Base-by-base conservation (phyloP, 2,888 invertebrate species). In the Machimus atricapillus region DNA sequence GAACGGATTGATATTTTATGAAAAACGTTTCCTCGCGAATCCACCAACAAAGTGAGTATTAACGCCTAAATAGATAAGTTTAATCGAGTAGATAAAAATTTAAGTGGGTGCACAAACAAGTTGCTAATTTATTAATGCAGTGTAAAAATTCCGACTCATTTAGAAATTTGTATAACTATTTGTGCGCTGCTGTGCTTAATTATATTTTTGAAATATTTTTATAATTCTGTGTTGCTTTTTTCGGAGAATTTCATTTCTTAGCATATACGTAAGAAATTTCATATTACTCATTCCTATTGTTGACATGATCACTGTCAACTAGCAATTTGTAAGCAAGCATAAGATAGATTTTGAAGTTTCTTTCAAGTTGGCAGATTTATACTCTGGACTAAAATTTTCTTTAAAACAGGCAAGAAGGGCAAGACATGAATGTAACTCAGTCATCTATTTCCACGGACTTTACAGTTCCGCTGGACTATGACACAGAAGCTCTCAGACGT, bases 1-100 rank as follows among this genome's bases (percentile, higher is more conserved):
- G 78, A 94, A 96, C 89, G 95, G 95, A 78, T 93, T 97, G 0
- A 94, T 95, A 5, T 93, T 97, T 76, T 94, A 95, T 89, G 97
- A 96, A 91, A 94, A 94, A 89, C 93, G 95, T 90, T 90, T 94
- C 85, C 58, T 87, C 12, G 40, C 88, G 9, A 86, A 87, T 85
- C 79, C 92, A 94, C 79, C 92, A 94, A 1, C 73, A 37, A 52
- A 34, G 87, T 87, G 43, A 78, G 43, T 78, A 43, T 40, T n/a
- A 52, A 52, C n/a, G 5, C 1, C 19, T 16, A 52, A 52, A 4
- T 52, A n/a, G 7, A 52, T 16, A n/a, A n/a, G 52, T n/a, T 7
- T 5, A 52, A n/a, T 19, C 16, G n/a, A 52, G 1, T 46, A 46
- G 43, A 46, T 46, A 46, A 46, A 4, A 52, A 6, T n/a, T 52